Evolutionary conservation across 2,888 invertebrate species (phyloP).

Genomic region (Scaptomyza cyrtandrae): DNA sequence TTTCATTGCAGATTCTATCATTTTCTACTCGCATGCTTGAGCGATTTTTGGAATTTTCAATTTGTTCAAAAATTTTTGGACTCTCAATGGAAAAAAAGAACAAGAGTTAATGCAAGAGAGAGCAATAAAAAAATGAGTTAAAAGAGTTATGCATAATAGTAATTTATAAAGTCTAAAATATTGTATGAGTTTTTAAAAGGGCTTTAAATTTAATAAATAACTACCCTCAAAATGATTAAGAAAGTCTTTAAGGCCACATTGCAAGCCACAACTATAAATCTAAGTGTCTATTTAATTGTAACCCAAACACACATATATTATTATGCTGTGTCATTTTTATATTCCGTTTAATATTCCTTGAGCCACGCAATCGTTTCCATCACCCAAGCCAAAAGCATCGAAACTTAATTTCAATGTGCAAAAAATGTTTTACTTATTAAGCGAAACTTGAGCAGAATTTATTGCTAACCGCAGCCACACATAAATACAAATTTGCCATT

Average conservation of each 20-base stretch:
- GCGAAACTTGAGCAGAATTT: conserved; percentile 57
- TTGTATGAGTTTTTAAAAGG: too few relatives aligned
- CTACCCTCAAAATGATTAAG: too few relatives aligned
- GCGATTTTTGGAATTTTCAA: conserved; percentile 79
- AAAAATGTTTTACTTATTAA: conserved; percentile 58
- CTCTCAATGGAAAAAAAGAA: conserved; percentile 37
- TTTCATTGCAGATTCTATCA: conserved; percentile 80
- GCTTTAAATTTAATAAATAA: too few relatives aligned
- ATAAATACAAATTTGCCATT: conserved; percentile 55
- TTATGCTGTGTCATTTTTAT: background rate
- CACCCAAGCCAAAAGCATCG: conserved; percentile 13
- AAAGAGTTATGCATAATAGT: too few relatives aligned
- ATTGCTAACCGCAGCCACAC: conserved; percentile 55
- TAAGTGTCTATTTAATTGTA: background rate
- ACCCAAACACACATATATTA: background rate
- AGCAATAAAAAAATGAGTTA: background rate
- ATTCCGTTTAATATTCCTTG: background rate
- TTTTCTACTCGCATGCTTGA: conserved; percentile 76
- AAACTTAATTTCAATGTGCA: conserved; percentile 66
- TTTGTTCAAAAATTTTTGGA: conserved; percentile 76
- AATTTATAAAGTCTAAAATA: too few relatives aligned
- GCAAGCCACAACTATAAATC: too few relatives aligned
- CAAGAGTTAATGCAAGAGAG: background rate
- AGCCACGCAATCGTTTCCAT: background rate
- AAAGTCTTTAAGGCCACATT: too few relatives aligned